Evolutionary conservation across 1,140 invertebrate species (phyloP).

Genomic region (Leptinotarsa texana): DNA sequence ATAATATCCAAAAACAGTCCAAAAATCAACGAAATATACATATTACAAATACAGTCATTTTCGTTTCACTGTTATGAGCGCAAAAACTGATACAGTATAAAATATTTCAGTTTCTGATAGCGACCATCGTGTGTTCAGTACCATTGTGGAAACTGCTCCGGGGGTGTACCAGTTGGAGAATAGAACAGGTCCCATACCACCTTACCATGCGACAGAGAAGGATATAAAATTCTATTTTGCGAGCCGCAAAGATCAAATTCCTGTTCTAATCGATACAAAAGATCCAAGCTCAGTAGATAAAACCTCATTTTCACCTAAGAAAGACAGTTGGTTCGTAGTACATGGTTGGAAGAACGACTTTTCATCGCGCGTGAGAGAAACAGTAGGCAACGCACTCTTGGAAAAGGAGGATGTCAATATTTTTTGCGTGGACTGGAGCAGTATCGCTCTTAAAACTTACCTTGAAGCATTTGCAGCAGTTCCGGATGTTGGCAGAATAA

Average conservation of each 20-base stretch:
- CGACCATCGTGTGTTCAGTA: too few relatives aligned
- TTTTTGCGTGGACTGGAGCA: constrained; percentile 62
- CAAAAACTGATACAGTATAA: too few relatives aligned
- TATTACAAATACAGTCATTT: too few relatives aligned
- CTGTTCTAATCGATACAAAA: background rate
- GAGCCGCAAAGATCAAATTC: background rate
- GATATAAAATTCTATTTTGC: background rate
- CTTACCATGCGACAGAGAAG: background rate
- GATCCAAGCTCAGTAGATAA: background rate
- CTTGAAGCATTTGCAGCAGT: constrained; percentile 51
- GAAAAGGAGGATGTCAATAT: constrained; percentile 57
- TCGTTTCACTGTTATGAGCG: too few relatives aligned
- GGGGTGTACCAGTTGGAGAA: background rate
- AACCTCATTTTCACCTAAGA: background rate
- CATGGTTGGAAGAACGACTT: constrained; percentile 50
- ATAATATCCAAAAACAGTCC: too few relatives aligned
- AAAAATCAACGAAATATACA: too few relatives aligned
- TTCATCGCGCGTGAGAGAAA: constrained; percentile 38
- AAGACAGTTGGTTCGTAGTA: constrained; percentile 47
- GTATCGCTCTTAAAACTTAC: constrained; percentile 51
- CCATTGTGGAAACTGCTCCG: background rate
- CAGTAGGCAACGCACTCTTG: constrained; percentile 52
- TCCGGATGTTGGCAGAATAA: constrained; percentile 56
- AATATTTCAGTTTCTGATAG: too few relatives aligned
- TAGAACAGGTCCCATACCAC: background rate